Conservation (phyloP, 2,888 invertebrate genomes). For the Tillus elongatus region DNA sequence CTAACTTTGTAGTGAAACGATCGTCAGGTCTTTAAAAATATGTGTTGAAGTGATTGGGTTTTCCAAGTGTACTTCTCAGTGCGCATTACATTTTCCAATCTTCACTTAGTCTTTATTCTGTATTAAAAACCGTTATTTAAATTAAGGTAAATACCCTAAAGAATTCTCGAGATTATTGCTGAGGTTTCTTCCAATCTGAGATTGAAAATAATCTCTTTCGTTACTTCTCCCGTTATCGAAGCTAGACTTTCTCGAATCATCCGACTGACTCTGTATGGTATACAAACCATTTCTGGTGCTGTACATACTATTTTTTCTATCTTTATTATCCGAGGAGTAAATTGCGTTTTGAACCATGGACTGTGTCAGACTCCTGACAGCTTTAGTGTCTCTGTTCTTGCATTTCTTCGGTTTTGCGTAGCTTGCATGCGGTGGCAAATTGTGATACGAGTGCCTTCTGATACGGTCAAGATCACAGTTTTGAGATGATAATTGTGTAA, state of each 20-base stretch:
- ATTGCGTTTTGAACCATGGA: slow-evolving; percentile 33
- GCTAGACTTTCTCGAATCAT: slow-evolving; percentile 37
- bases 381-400: too few relatives aligned
- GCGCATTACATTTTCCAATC: too few relatives aligned
- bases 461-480: slow-evolving; percentile 25
- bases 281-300: slow-evolving; percentile 41
- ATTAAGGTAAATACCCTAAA: slow-evolving; percentile 54
- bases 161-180: slow-evolving; percentile 55
- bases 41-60: too few relatives aligned
- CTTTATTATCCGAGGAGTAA: slow-evolving; percentile 25
- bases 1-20: too few relatives aligned
- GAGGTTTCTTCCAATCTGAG: slow-evolving; percentile 19
- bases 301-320: slow-evolving; percentile 29
- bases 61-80: too few relatives aligned
- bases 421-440: slow-evolving; percentile 21
- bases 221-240: slow-evolving; percentile 21
- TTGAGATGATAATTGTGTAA: slow-evolving; percentile 42
- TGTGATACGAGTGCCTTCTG: too few relatives aligned
- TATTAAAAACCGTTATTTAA: too few relatives aligned
- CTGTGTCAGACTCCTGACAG: too few relatives aligned
- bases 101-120: too few relatives aligned
- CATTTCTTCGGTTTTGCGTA: slow-evolving; percentile 23
- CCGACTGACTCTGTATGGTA: slow-evolving; percentile 42
- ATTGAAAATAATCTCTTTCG: slow-evolving; percentile 21
- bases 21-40: too few relatives aligned